Base-by-base conservation (phyloP, 2,797 vertebrate species). In the Rhodeus uyekii region DNA sequence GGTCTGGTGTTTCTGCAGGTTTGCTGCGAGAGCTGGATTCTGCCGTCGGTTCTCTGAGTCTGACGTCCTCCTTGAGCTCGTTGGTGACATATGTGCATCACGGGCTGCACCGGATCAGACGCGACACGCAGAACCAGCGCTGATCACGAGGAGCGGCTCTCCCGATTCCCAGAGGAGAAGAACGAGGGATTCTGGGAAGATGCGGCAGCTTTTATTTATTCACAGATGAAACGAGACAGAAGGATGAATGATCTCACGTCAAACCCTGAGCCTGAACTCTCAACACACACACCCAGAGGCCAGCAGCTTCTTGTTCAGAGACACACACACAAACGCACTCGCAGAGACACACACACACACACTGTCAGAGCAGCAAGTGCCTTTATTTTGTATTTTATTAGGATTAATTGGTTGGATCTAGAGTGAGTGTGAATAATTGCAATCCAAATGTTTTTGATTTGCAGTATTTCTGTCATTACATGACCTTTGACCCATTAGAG, bases 71-170 rank as follows among this genome's bases (percentile, higher is more conserved):
- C 80, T 91, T 97, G 94, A 90, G 76, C 4, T 91, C 94, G 22
- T 90, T 99, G 93, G 95, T 99, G 78, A 94, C 91, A 72, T 97
- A 98, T 83, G 89, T 89, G 4, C 94, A 95, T 80, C 97, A 97
- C 86, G 96, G 96, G 46, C 94, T 98, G 86, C 93, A 96, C 88
- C 96, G 96, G 96, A 95, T 99, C 72, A 92, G 94, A 88, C 93
- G 95, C 91, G 91, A 94, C 90, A 89, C 91, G 89, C 93, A 87
- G 39, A 93, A 89, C 89, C 91, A 92, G 88, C 95, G 94, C 89
- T 93, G 88, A 91, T 89, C 88, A 86, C 42, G 58, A 14, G 58
- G 3, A 14, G 16, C 32, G 8, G 34, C 9, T 38, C 36, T 39
- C 24, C 1, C 29, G 24, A 29, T 27, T 27, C 67, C 42, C 65